Conservation (phyloP, 2,113 vertebrate genomes). For the Chauna torquata region DNA sequence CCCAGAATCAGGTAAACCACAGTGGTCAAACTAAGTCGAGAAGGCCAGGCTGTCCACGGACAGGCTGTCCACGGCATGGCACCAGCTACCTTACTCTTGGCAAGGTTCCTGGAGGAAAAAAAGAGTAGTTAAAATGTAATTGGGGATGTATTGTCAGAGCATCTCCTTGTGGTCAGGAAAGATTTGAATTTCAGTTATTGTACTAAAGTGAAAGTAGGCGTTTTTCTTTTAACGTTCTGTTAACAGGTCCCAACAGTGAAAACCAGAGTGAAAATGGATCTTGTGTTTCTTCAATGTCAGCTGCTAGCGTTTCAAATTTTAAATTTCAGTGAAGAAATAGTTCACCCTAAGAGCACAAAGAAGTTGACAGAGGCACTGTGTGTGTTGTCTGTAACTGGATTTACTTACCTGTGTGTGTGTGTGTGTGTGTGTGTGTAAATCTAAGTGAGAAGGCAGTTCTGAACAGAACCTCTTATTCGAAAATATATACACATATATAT, state of each 20-base stretch:
- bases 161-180: neutral
- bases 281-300: neutral
- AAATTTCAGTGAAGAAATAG: neutral
- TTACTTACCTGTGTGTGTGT: neutral
- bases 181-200: neutral
- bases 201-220: neutral
- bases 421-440: neutral
- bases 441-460: neutral
- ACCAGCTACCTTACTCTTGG: neutral
- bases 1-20: neutral
- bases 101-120: neutral
- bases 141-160: neutral
- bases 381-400: neutral
- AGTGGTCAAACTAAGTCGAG: neutral
- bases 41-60: neutral
- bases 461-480: neutral
- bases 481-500: neutral
- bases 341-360: rapidly evolving
- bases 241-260: neutral
- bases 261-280: neutral
- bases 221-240: neutral
- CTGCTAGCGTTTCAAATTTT: neutral
- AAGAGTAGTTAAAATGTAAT: neutral
- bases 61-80: neutral
- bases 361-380: neutral